Conservation (phyloP, 1,140 invertebrate species). For the Trichomalopsis sarcophagae region DNA sequence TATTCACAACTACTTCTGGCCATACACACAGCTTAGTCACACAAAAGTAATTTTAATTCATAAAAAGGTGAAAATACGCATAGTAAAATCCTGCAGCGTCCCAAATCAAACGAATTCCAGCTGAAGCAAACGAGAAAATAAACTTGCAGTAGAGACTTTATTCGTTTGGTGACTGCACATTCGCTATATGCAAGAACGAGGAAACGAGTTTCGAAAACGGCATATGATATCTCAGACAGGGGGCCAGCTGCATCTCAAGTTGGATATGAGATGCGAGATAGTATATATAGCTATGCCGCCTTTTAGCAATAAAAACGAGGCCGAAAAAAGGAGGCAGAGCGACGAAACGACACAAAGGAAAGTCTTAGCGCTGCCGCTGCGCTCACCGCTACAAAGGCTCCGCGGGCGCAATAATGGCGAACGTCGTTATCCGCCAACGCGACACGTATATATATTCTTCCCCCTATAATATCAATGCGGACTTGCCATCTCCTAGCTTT, state of each 20-base stretch:
- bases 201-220: neutral
- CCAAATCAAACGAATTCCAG: too few species aligned
- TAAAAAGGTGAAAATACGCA: too few species aligned
- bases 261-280: neutral
- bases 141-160: neutral
- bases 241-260: too few species aligned
- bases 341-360: slow-evolving; percentile 24
- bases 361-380: neutral
- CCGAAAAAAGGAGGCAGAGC: neutral
- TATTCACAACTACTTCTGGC: too few species aligned
- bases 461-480: neutral
- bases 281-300: neutral
- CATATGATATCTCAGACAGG: neutral
- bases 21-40: too few species aligned
- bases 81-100: too few species aligned
- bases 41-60: too few species aligned
- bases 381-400: slow-evolving; percentile 19
- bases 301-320: neutral
- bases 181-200: neutral
- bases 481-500: neutral
- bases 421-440: slow-evolving; percentile 17
- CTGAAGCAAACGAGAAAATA: neutral
- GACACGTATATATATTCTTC: neutral
- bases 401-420: slow-evolving; percentile 23
- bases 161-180: neutral